Evolutionary conservation across 2,797 vertebrate genomes (phyloP).

Genomic region (Aulostomus chinensis): DNA sequence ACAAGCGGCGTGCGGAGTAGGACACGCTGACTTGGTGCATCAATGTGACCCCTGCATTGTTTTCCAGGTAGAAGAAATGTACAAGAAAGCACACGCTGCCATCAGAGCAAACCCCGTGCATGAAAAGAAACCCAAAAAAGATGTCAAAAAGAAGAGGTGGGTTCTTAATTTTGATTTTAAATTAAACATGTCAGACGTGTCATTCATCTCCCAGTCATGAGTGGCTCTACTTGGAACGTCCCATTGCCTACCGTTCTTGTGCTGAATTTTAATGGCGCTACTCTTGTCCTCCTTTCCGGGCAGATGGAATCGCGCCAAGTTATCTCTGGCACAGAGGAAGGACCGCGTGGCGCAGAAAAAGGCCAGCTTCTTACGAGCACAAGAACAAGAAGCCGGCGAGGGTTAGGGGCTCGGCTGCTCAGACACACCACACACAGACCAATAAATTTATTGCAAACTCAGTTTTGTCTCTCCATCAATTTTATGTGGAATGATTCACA

Average conservation of each 20-base stretch:
- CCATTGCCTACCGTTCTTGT: conserved; percentile 2
- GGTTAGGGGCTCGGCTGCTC: conserved; percentile 79
- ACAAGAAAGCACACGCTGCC: conserved; percentile 92
- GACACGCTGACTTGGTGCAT: fast-evolving
- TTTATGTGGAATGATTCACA: not conserved
- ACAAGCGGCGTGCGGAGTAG: no score
- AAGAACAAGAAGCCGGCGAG: conserved; percentile 86
- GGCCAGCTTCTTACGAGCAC: conserved; percentile 95
- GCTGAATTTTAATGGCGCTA: conserved; percentile 64
- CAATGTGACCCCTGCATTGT: not conserved
- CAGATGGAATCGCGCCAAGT: conserved; percentile 98
- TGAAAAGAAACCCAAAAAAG: conserved; percentile 94
- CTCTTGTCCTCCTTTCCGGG: conserved; percentile 40
- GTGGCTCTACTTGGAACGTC: conserved; percentile 4
- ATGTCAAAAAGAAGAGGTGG: conserved; percentile 97
- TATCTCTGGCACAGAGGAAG: conserved; percentile 95
- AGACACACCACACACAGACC: conserved; percentile 46
- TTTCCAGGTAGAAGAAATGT: conserved; percentile 93
- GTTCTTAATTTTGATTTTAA: conserved; percentile 10
- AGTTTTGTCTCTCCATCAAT: not conserved
- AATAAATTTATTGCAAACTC: conserved; percentile 80
- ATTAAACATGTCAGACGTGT: not conserved
- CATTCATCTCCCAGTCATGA: not conserved
- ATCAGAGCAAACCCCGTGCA: conserved; percentile 94
- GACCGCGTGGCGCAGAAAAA: conserved; percentile 98